A percentile compares a stretch with the other conserved stretches of the same genome.
Conservation (phyloP, 30 jellyfish, hydroid and myxozoan species). For the Catostylus mosaicus region DNA sequence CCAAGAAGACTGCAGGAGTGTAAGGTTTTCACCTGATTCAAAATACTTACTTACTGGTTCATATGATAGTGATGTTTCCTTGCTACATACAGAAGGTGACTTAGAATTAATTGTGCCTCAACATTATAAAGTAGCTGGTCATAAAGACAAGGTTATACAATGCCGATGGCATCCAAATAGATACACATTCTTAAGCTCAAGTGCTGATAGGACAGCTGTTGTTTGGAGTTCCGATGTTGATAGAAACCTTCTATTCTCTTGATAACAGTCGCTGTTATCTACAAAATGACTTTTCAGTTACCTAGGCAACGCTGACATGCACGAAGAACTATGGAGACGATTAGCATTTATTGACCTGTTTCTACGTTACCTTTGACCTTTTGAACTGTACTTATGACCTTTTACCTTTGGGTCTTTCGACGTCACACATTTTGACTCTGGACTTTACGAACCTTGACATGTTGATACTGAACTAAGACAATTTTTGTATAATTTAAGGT, state of each 20-base stretch:
- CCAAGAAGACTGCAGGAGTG: conserved; percentile 97
- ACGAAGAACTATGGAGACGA: neutral
- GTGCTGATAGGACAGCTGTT: conserved; percentile 95
- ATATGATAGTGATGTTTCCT: conserved; percentile 80
- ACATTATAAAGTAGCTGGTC: conserved; percentile 90
- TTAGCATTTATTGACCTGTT: neutral
- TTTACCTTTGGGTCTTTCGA: neutral
- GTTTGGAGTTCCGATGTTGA: conserved; percentile 73
- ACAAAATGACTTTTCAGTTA: neutral
- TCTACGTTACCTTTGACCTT: neutral
- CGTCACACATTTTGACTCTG: neutral
- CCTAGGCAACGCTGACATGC: neutral
- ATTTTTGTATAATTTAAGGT: no score
- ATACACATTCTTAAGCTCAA: conserved; percentile 78
- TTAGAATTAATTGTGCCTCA: conserved; percentile 77
- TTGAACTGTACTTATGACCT: no score
- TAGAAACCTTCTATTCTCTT: conserved; percentile 37
- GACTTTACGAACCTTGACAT: neutral
- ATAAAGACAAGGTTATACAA: conserved; percentile 94
- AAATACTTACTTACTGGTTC: conserved; percentile 87
- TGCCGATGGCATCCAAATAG: conserved; percentile 99
- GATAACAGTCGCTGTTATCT: conserved; percentile 1
- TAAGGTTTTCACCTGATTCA: conserved; percentile 91
- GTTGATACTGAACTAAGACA: no score
- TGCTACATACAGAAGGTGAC: conserved; percentile 70